These are phyloP conservation scores for Mormyrus lacerda DNA, from an alignment of 2,113 vertebrate species.

Conservation along the genomic window DNA sequence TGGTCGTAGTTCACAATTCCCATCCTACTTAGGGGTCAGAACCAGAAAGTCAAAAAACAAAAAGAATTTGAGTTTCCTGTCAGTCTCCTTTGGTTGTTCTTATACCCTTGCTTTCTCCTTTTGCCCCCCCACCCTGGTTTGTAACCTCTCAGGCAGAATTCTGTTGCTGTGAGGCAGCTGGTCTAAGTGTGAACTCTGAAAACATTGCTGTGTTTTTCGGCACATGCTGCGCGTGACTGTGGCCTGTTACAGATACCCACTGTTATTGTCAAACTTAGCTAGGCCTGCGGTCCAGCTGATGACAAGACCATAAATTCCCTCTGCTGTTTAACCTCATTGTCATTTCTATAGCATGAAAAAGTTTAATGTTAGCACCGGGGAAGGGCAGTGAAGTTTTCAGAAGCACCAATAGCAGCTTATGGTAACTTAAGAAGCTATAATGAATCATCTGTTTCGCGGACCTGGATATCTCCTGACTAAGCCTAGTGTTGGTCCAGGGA, in stretches of 20 bases:
- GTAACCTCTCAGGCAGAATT: not conserved
- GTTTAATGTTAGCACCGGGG: not conserved
- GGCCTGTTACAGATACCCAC: not conserved
- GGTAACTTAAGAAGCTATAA: not conserved
- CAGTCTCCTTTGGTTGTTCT: not conserved
- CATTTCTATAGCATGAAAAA: not conserved
- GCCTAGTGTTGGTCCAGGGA: not conserved
- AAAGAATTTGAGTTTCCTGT: not conserved
- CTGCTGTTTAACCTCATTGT: conserved; percentile 3
- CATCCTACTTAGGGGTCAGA: conserved; percentile 2
- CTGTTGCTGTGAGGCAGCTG: not conserved
- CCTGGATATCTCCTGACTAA: conserved; percentile 2
- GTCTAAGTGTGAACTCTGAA: not conserved
- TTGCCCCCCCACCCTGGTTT: too few relatives aligned
- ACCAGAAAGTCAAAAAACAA: not conserved
- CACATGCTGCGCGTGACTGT: not conserved
- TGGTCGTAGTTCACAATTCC: not conserved
- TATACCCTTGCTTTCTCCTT: not conserved
- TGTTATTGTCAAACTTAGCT: not conserved
- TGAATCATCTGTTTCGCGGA: conserved; percentile 13
- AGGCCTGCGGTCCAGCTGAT: not conserved
- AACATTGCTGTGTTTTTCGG: not conserved
- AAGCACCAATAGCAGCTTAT: not conserved
- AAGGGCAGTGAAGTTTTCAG: not conserved
- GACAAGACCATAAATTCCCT: not conserved